Conservation (phyloP, 92 coral and sea anemone species). For the Parazoanthus atlanticus region DNA sequence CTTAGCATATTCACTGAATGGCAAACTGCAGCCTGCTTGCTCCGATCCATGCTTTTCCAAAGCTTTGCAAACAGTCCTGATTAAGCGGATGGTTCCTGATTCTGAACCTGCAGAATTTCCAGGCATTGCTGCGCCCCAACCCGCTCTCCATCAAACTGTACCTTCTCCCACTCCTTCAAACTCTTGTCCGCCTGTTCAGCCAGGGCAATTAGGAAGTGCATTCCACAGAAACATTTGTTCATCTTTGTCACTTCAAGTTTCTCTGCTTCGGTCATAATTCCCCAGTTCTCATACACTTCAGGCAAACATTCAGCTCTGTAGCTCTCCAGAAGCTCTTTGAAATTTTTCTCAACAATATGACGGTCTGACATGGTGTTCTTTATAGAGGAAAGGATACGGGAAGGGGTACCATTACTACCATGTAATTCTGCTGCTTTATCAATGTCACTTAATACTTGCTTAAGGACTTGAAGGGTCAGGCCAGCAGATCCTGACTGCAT, state of each 20-base stretch:
- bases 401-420: constrained; percentile 34
- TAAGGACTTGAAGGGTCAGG: constrained; percentile 47
- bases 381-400: constrained; percentile 38
- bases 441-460: constrained; percentile 55
- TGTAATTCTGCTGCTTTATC: constrained; percentile 46
- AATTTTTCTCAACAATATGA: background rate
- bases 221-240: constrained; percentile 65
- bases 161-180: constrained; percentile 60
- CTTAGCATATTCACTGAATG: constrained; percentile 46
- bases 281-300: constrained; percentile 32
- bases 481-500: constrained; percentile 53
- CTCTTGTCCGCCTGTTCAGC: constrained; percentile 66
- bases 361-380: constrained; percentile 48
- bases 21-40: constrained; percentile 51
- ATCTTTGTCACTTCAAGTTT: constrained; percentile 42
- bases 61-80: constrained; percentile 66
- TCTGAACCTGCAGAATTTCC: constrained; percentile 53
- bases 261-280: constrained; percentile 33
- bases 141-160: constrained; percentile 55
- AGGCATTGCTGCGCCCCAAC: constrained; percentile 48
- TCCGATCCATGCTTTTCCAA: constrained; percentile 59
- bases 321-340: constrained; percentile 38
- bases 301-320: constrained; percentile 50
- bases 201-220: constrained; percentile 57
- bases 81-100: constrained; percentile 61